These are phyloP conservation scores for Rhopalosiphum nymphaeae DNA, from an alignment of 2,888 invertebrate genomes.

Conservation along the genomic window DNA sequence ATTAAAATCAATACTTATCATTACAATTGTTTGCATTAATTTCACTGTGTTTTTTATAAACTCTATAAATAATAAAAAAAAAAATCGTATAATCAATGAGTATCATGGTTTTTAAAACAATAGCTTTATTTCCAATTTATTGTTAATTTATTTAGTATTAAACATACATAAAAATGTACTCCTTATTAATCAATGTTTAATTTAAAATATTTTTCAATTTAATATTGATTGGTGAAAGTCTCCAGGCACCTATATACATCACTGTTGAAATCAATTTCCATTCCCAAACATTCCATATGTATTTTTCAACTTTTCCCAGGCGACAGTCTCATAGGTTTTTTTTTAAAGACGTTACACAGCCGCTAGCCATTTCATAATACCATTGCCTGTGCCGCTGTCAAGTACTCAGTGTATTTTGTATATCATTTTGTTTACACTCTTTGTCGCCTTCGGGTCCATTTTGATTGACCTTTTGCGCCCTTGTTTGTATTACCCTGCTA, in stretches of 20 bases:
- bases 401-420: neutral
- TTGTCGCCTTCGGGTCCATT: constrained; percentile 41
- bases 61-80: neutral
- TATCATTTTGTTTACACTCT: constrained; percentile 44
- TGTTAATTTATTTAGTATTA: neutral
- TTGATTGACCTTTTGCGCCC: constrained; percentile 54
- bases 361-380: constrained; percentile 27
- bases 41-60: neutral
- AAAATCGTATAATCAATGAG: neutral
- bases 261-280: neutral
- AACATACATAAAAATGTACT: neutral
- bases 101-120: neutral
- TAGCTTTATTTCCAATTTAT: neutral
- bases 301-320: constrained; percentile 11
- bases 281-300: neutral
- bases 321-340: neutral
- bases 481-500: constrained; percentile 58
- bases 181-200: neutral
- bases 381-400: neutral
- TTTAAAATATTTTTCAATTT: neutral
- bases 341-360: constrained; percentile 1
- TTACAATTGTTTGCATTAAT: neutral
- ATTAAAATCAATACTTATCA: neutral
- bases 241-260: neutral
- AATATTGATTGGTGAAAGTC: neutral